Base-by-base conservation (phyloP, 2,888 invertebrate species). In the Lissonota sp. region DNA sequence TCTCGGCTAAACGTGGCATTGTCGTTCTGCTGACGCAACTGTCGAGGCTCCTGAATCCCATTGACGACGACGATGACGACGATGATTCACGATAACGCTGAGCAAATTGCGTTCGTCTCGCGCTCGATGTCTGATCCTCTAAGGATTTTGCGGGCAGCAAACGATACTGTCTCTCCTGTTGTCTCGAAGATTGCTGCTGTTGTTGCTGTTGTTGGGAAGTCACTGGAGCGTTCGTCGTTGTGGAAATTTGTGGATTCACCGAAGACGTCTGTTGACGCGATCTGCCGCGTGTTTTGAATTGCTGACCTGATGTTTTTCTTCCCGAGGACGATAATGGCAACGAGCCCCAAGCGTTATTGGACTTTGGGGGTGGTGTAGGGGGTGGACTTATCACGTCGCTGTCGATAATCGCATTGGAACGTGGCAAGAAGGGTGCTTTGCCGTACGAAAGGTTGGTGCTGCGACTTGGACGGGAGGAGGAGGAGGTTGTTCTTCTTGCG, bases 1-100 rank as follows among this genome's bases (percentile, higher is more conserved):
- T 93, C 86, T 95, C 95, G 0, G 93, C 93, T 5, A 94, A 86
- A 49, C 93, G 90, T 84, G 94, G 92, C 94, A 94, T 88, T 85
- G 94, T 91, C 88, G 93, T 83, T 89, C 93, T 88, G 88, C 93
- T 90, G 85, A 94, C 86, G 89, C 93, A 93, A 83, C 95, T 94
- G 83, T 95, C 95, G 80, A 95, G 93, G 87, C 95, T 95, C 60
- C 95, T 92, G 87, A 95, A 95, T 5, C 95, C 95, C 90, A 95
- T 94, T 44, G 94, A 94, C 6, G 94, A 94, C 0, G 94, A 94
- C 0, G 94, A 94, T 0, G 94, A 94, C 1, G 94, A 94, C 0
- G 94, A 94, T 0, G 94, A 94, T 79, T 94, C 94, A 5, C 93
- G 92, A 79, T 94, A 93, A 77, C 93, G 92, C 84, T 94, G 93